Conservation (phyloP, 2,797 vertebrate species). For the Argya squamiceps region DNA sequence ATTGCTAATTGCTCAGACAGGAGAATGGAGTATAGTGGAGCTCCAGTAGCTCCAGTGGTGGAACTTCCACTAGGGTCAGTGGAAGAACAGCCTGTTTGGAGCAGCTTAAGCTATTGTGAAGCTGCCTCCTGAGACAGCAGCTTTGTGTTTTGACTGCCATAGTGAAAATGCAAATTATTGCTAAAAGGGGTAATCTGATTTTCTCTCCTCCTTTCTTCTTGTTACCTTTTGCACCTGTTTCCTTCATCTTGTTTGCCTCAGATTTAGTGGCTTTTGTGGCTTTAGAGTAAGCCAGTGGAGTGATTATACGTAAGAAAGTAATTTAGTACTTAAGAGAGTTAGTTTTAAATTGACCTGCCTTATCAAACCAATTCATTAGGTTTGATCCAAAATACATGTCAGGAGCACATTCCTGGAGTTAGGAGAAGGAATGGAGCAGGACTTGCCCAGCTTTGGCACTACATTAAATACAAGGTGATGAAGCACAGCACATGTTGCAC, state of each 20-base stretch:
- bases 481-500: background rate
- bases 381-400: background rate
- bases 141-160: background rate
- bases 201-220: background rate
- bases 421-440: background rate
- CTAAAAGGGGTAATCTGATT: background rate
- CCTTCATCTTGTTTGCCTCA: background rate
- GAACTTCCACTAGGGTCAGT: background rate
- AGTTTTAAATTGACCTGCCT: background rate
- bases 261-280: background rate
- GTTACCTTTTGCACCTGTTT: background rate
- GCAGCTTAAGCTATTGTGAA: background rate
- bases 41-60: background rate
- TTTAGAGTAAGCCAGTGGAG: background rate
- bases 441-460: background rate
- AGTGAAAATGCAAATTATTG: background rate
- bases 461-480: background rate
- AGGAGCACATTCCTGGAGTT: background rate
- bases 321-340: background rate
- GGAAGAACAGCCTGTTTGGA: background rate
- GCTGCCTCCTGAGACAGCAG: background rate
- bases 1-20: background rate
- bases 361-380: background rate
- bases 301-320: background rate
- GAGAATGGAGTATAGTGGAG: background rate